Evolutionary conservation across 2,113 vertebrate species (phyloP).

Genomic region (Cercopithecus mona): DNA sequence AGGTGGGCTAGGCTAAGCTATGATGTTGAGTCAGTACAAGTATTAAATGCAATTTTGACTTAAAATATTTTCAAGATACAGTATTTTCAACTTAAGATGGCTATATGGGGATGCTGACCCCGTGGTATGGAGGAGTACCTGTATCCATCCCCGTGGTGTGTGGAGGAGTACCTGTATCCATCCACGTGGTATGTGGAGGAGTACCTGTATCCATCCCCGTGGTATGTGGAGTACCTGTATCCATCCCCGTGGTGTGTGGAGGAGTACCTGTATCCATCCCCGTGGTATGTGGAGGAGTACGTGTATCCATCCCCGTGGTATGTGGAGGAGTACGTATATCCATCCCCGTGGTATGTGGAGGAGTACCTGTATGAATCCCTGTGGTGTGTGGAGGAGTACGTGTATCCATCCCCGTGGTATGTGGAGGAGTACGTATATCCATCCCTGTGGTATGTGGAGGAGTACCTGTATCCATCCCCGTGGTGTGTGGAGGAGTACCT

Average conservation of each 20-base stretch:
- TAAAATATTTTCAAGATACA: neutral
- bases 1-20: neutral
- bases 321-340: too few relatives aligned
- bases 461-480: too few relatives aligned
- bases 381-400: too few relatives aligned
- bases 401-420: fast-evolving
- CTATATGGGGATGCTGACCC: neutral
- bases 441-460: too few relatives aligned
- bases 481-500: too few relatives aligned
- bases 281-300: too few relatives aligned
- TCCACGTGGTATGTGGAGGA: fast-evolving
- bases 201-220: too few relatives aligned
- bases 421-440: too few relatives aligned
- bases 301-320: fast-evolving
- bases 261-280: too few relatives aligned
- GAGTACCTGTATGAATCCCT: too few relatives aligned
- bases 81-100: neutral
- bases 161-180: too few relatives aligned
- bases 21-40: neutral
- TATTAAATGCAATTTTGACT: neutral
- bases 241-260: fast-evolving
- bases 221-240: fast-evolving
- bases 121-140: neutral
- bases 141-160: too few relatives aligned
- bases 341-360: fast-evolving